Evolutionary conservation across 2,113 vertebrate genomes (phyloP), one percentile per base, ranked within the genome.

Genomic region (Callipepla squamata): DNA sequence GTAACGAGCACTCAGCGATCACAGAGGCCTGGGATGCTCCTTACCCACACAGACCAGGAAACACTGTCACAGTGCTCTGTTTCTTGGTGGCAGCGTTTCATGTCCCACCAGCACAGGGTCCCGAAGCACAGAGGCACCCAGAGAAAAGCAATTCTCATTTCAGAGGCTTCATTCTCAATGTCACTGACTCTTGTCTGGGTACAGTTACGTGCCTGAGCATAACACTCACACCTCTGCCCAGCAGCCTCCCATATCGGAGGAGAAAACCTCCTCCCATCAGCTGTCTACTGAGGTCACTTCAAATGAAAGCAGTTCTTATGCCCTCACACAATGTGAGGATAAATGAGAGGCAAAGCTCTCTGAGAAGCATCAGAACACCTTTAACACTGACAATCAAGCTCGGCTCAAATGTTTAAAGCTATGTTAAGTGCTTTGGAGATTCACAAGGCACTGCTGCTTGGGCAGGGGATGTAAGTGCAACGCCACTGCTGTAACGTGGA

Each of bases 161-260:
- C 97, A 77, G 97, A 92, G 87, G 97, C 96, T 91, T 98, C 98
- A 87, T 97, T 98, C 90, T 85, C 97, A 96, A 97, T 98, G 59
- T 97, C 97, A 38, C 79, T 78, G 11, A 81, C 89, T 57, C 97
- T 95, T 67, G 83, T 89, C 85, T 98, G 98, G 95, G 97, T 76
- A 53, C 95, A 92, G 87, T 85, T 95, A 87, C 97, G 98, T 28
- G 96, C 94, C 96, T 98, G 98, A 89, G 96, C 96, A 93, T 97
- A 98, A 69, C 98, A 97, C 86, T 98, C 98, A 97, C 98, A 98
- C 98, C 98, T 98, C 78, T 98, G 98, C 97, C 98, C 98, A 94
- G 97, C 96, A 96, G 97, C 97, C 91, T 98, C 98, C 98, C 98
- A 79, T 17, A 86, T 73, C 30, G 89, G 73, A 62, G 92, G 93